phyloP scores from a whole-genome alignment of 2,888 invertebrate species.

The Ectemnius continuus region DNA sequence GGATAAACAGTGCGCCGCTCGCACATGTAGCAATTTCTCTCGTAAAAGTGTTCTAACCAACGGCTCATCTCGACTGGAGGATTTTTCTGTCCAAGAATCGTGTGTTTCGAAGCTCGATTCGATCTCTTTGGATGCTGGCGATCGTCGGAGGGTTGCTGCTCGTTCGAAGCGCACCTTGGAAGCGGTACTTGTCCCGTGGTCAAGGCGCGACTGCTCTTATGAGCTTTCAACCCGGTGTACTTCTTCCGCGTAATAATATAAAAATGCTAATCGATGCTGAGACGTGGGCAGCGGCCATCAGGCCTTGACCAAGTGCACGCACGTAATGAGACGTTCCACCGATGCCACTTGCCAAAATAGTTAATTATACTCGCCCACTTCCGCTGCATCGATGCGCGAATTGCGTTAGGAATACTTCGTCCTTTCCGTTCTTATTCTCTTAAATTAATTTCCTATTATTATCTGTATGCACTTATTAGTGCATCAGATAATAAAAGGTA shows the following conservation, averaged over 20 bases:
- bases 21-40: conserved; percentile 44
- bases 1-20: conserved; percentile 25
- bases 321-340: conserved; percentile 18
- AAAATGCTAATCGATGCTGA: conserved; percentile 46
- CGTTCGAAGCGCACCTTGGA: neutral
- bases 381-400: conserved; percentile 16
- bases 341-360: conserved; percentile 38
- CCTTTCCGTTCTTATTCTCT: neutral
- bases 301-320: conserved; percentile 36
- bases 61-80: conserved; percentile 15
- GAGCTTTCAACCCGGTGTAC: conserved; percentile 20
- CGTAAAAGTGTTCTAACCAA: conserved; percentile 31
- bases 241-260: conserved; percentile 37
- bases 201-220: conserved; percentile 32
- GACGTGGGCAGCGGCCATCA: conserved; percentile 37
- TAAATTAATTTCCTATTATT: neutral
- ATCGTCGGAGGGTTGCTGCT: neutral
- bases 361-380: conserved; percentile 40
- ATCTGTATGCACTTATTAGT: neutral
- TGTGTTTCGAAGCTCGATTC: neutral
- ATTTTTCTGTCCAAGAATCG: too few relatives aligned
- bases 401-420: conserved; percentile 30
- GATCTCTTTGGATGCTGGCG: neutral
- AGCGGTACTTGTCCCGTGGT: conserved; percentile 14
- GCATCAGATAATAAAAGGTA: too few relatives aligned